Conservation (phyloP, 1,140 invertebrate species). For the Bombus turneri region DNA sequence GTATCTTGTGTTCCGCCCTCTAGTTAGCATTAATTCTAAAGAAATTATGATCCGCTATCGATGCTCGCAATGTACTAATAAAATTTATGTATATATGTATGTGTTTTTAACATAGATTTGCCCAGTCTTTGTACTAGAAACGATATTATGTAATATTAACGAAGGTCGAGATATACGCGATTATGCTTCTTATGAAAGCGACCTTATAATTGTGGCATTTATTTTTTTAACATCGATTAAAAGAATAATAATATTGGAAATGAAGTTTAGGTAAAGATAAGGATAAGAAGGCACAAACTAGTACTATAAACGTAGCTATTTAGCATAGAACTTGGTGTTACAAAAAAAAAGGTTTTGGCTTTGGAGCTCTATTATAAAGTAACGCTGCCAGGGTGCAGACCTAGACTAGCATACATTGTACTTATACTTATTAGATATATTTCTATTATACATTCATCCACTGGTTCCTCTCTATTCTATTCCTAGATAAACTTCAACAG, state of each 20-base stretch:
- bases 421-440: no score
- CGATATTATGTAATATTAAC: slow-evolving; percentile 40
- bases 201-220: background rate
- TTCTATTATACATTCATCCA: no score
- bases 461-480: no score
- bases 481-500: no score
- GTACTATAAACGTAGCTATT: no score
- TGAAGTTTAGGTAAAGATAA: background rate
- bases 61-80: background rate
- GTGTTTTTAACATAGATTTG: slow-evolving; percentile 43
- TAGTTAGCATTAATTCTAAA: background rate
- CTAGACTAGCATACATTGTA: no score
- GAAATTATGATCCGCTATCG: slow-evolving; percentile 4
- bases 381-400: no score
- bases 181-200: background rate
- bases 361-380: no score
- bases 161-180: slow-evolving; percentile 28
- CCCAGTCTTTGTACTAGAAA: slow-evolving; percentile 14
- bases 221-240: background rate
- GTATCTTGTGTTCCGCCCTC: background rate
- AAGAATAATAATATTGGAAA: no score
- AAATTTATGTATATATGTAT: background rate
- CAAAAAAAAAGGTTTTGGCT: no score
- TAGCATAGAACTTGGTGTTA: no score
- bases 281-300: background rate